These are phyloP conservation scores for Drosophila littoralis DNA, from an alignment of 1,140 invertebrate species.

Conservation along the genomic window DNA sequence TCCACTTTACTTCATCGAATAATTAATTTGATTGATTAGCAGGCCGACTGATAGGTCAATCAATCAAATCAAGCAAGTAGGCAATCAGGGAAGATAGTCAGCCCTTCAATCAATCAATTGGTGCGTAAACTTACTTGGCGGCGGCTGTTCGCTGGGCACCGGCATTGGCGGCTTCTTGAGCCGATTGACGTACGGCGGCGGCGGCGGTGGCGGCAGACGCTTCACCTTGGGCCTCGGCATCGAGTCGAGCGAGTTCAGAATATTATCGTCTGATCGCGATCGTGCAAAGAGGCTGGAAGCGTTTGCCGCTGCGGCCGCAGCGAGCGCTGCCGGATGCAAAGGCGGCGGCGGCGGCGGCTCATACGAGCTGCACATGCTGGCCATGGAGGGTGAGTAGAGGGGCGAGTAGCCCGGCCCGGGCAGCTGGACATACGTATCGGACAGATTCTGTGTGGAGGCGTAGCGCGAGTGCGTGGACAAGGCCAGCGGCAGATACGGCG, in stretches of 20 bases:
- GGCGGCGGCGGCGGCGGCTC: constrained; percentile 86
- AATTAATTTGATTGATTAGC: too few relatives aligned
- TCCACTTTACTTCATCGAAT: too few relatives aligned
- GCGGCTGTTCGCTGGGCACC: constrained; percentile 77
- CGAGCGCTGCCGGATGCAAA: constrained; percentile 85
- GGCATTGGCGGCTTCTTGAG: constrained; percentile 82
- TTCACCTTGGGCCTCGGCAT: constrained; percentile 88
- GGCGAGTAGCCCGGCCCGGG: constrained; percentile 86
- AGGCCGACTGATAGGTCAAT: too few relatives aligned
- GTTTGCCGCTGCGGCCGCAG: constrained; percentile 85
- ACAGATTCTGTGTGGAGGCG: constrained; percentile 91
- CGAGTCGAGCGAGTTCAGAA: constrained; percentile 88
- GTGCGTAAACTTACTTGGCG: constrained; percentile 73
- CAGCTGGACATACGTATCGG: constrained; percentile 88
- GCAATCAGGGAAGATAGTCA: not conserved
- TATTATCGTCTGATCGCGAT: constrained; percentile 91
- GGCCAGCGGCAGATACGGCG: constrained; percentile 89
- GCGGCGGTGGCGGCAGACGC: constrained; percentile 90
- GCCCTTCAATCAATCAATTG: not conserved
- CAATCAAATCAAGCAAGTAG: not conserved
- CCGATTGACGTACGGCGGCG: constrained; percentile 84
- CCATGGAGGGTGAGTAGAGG: constrained; percentile 86
- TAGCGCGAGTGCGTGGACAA: constrained; percentile 88
- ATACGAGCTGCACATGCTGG: constrained; percentile 85
- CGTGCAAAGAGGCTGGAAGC: constrained; percentile 86